phyloP scores from a whole-genome alignment of 2,113 vertebrate genomes.

The Rhinolophus ferrumequinum region DNA sequence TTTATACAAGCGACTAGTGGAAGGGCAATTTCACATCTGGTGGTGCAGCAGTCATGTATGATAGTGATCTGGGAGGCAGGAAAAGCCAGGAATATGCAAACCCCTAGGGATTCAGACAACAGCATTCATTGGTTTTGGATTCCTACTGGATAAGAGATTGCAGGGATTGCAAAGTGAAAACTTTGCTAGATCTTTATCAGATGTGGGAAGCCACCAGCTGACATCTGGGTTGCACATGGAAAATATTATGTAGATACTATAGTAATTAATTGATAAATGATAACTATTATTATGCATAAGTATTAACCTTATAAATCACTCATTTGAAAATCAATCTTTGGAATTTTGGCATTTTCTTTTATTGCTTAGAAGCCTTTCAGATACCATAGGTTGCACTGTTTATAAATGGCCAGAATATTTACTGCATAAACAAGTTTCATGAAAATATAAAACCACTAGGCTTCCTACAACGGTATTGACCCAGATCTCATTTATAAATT shows the following conservation, averaged over 20 bases:
- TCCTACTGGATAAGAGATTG: neutral
- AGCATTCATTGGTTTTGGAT: neutral
- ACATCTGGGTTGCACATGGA: neutral
- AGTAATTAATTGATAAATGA: neutral
- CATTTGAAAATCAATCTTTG: slow-evolving; percentile 17
- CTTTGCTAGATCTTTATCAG: neutral
- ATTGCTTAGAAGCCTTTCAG: slow-evolving; percentile 31
- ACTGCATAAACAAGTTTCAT: neutral
- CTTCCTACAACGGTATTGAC: neutral
- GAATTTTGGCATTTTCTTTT: slow-evolving; percentile 24
- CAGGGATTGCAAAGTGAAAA: neutral
- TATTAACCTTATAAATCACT: slow-evolving; percentile 36
- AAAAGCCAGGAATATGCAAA: neutral
- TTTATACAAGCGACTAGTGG: neutral
- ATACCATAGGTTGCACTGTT: neutral
- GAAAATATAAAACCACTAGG: neutral
- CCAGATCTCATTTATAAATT: neutral
- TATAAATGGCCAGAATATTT: slow-evolving; percentile 13
- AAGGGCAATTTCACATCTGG: neutral
- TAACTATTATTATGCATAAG: neutral
- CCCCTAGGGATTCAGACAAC: neutral
- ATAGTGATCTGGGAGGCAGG: neutral
- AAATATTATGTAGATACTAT: neutral
- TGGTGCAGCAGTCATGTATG: too few relatives aligned
- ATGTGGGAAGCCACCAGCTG: neutral